phyloP scores from a whole-genome alignment of 2,888 invertebrate species.

The Cheiracanthium punctorium region DNA sequence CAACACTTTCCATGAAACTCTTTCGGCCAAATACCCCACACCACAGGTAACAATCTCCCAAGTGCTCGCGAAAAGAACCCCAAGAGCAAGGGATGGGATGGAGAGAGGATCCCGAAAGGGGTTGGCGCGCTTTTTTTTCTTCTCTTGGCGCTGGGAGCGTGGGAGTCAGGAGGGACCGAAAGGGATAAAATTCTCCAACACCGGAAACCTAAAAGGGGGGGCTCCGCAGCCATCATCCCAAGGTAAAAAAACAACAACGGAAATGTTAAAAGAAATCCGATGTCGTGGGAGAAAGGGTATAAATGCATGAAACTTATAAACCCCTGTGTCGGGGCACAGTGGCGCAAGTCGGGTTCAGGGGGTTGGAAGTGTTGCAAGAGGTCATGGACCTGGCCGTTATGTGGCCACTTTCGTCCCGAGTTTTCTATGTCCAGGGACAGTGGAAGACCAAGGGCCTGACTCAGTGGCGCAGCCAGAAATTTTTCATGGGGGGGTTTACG shows the following conservation, averaged over 20 bases:
- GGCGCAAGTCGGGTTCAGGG: conserved; percentile 24
- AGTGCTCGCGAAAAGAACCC: neutral
- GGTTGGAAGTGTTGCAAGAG: neutral
- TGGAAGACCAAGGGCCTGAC: no score
- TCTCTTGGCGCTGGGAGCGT: conserved; percentile 38
- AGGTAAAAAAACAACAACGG: conserved; percentile 64
- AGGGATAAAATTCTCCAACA: conserved; percentile 60
- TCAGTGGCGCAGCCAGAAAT: no score
- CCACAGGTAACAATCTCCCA: no score
- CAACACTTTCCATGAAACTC: neutral
- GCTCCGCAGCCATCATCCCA: conserved; percentile 2
- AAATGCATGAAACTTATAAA: conserved; percentile 48
- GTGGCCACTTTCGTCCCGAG: neutral
- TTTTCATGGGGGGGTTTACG: no score
- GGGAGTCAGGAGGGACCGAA: conserved; percentile 60
- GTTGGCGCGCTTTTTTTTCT: conserved; percentile 14
- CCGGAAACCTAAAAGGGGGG: conserved; percentile 37
- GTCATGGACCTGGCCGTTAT: neutral
- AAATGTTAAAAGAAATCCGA: conserved; percentile 67
- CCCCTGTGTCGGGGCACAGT: conserved; percentile 5
- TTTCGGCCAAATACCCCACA: conserved; percentile 15
- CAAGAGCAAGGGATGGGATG: conserved; percentile 4
- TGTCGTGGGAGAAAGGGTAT: conserved; percentile 68
- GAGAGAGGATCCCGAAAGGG: no score
- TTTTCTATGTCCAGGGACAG: no score